A percentile compares a stretch with the other conserved stretches of the same genome.
phyloP scores from a whole-genome alignment of 2,888 invertebrate genomes.

The Tetragonisca angustula region DNA sequence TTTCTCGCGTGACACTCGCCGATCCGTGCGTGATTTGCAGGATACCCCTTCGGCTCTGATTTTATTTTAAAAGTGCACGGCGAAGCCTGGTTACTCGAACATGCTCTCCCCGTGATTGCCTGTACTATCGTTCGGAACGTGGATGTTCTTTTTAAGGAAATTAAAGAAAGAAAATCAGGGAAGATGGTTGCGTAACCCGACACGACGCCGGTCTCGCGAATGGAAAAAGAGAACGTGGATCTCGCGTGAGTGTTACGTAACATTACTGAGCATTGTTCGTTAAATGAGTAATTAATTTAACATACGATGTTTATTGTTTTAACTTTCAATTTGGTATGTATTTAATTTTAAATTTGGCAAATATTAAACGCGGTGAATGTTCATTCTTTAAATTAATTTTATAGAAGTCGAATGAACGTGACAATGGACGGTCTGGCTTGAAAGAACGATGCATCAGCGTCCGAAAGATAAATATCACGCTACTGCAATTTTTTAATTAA shows the following conservation, averaged over 20 bases:
- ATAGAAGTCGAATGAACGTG: too few species aligned
- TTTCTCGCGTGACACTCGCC: constrained; percentile 42
- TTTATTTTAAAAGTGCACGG: constrained; percentile 15
- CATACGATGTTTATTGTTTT: too few species aligned
- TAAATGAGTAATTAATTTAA: too few species aligned
- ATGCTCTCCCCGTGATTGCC: constrained; percentile 7
- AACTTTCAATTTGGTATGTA: too few species aligned
- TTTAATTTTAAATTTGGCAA: too few species aligned
- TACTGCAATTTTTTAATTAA: too few species aligned
- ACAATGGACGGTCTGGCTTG: too few species aligned
- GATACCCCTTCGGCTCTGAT: background rate
- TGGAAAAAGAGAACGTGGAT: background rate
- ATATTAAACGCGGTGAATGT: too few species aligned
- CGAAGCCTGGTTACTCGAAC: background rate
- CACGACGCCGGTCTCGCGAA: background rate
- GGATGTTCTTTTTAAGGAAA: constrained; percentile 22
- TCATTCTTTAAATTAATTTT: too few species aligned
- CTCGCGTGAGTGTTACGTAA: background rate
- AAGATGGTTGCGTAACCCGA: background rate
- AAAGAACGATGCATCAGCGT: too few species aligned
- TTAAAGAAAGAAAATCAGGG: background rate
- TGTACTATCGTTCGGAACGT: background rate
- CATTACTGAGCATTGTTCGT: background rate
- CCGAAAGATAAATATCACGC: too few species aligned
- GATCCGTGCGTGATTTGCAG: constrained; percentile 21